Base-by-base conservation (phyloP, 1,140 invertebrate genomes). In the Diabrotica virgifera region DNA sequence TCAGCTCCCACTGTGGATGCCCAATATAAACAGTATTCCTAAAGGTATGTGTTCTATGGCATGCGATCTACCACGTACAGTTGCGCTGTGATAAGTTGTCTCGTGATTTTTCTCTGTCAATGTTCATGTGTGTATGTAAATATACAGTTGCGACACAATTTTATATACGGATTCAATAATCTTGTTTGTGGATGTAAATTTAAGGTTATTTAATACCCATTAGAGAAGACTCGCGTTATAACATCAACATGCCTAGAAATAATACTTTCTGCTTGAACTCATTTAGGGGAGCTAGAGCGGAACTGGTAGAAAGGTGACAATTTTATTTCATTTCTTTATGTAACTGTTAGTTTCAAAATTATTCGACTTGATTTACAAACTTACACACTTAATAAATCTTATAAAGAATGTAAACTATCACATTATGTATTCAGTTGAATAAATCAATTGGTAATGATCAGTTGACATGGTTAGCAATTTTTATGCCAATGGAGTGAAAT, bases 331-430 rank as follows among this genome's bases (percentile, higher is more conserved):
- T 35, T 10, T 24, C 36, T 55, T 55, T 36, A 57, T 36, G 55
- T 36, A 36, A 57, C 55, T n/a, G 37, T 57, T 57, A 12, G 36
- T 55, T 50, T 55, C 55, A 36, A 57, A 57, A 57, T 57, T 24
- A 57, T 57, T 36, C 35, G 37, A 36, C 55, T 46, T 10, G 24
- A 24, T 24, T 24, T 24, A 24, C 24, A 24, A 24, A 24, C 24
- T 24, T 24, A 24, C 4, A 24, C 24, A 46, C 40, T n/a, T n/a
- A 46, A 46, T 10, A 46, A 8, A 46, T 46, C 40, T 46, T 46
- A 46, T 46, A 8, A 46, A 8, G n/a, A 46, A 8, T n/a, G n/a
- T 8, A 10, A 46, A 46, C 40, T 46, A 46, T 46, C 8, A 46
- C 24, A 46, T 46, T 46, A 46, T 46, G n/a, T 10, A 46, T 46